Percentiles rank a stretch among this genome's conserved stretches.
phyloP scores from a whole-genome alignment of 2,797 vertebrate genomes.

The Neosalanx taihuensis region DNA sequence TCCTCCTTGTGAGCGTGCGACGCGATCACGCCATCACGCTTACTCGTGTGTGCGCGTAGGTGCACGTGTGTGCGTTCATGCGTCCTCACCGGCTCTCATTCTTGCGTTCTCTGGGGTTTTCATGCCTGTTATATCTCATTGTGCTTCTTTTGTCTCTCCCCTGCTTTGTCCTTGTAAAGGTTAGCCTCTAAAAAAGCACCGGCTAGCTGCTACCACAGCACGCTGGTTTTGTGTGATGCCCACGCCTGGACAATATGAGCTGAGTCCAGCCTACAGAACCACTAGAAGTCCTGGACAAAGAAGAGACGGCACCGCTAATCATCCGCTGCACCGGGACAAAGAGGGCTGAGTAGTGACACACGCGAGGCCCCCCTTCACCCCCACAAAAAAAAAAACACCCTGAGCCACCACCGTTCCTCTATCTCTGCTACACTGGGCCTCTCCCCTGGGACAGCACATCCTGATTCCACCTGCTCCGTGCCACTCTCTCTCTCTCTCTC shows the following conservation, averaged over 20 bases:
- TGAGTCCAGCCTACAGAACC: slow-evolving; percentile 43
- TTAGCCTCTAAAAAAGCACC: slow-evolving; percentile 40
- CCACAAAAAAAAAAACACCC: background rate
- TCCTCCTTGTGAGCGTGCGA: background rate
- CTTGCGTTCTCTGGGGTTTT: slow-evolving; percentile 56
- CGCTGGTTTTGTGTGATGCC: slow-evolving; percentile 48
- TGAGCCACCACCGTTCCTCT: slow-evolving; percentile 7
- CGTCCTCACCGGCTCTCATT: slow-evolving; percentile 24
- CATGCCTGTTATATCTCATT: slow-evolving; percentile 42
- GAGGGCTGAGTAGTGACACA: slow-evolving; percentile 21
- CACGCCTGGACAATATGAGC: slow-evolving; percentile 41
- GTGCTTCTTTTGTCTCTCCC: slow-evolving; percentile 52
- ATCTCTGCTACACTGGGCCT: slow-evolving; percentile 4
- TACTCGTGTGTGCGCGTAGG: slow-evolving; percentile 7
- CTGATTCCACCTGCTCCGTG: background rate
- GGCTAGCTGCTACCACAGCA: slow-evolving; percentile 32
- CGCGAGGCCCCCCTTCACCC: background rate
- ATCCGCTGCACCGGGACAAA: slow-evolving; percentile 42
- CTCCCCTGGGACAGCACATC: background rate
- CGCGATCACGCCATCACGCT: background rate
- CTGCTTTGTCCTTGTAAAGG: slow-evolving; percentile 53
- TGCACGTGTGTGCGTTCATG: slow-evolving; percentile 1
- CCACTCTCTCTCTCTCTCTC: background rate
- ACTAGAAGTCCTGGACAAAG: slow-evolving; percentile 54
- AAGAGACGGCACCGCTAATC: slow-evolving; percentile 47